phyloP scores from a whole-genome alignment of 1,140 invertebrate species.

The Nautilus pompilius region DNA sequence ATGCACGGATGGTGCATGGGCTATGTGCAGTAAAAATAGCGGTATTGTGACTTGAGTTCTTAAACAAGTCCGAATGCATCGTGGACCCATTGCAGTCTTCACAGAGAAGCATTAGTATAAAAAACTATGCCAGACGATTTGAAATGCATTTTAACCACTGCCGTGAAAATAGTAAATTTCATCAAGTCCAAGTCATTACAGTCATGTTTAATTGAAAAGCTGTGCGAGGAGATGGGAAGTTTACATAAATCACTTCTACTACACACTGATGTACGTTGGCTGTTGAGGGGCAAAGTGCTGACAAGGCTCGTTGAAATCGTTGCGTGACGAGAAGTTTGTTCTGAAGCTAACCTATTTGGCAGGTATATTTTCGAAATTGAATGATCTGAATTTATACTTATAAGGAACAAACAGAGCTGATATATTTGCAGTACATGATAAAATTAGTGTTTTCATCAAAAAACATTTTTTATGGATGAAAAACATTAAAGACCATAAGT shows the following conservation, averaged over 20 bases:
- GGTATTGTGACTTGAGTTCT: background rate
- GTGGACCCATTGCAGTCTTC: background rate
- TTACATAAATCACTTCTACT: background rate
- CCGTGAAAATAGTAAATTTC: background rate
- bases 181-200: background rate
- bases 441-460: background rate
- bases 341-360: background rate
- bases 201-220: background rate
- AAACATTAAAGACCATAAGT: background rate
- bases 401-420: background rate
- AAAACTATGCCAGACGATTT: background rate
- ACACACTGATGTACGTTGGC: background rate
- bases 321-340: background rate
- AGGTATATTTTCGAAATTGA: background rate
- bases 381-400: background rate
- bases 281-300: background rate
- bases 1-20: background rate
- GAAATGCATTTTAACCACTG: background rate
- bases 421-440: background rate
- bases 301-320: background rate
- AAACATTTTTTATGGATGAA: background rate
- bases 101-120: background rate
- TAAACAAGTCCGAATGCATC: background rate
- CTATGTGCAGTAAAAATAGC: background rate
- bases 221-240: background rate